phyloP scores from a whole-genome alignment of 2,888 invertebrate species.

The Cephus sareptanus region DNA sequence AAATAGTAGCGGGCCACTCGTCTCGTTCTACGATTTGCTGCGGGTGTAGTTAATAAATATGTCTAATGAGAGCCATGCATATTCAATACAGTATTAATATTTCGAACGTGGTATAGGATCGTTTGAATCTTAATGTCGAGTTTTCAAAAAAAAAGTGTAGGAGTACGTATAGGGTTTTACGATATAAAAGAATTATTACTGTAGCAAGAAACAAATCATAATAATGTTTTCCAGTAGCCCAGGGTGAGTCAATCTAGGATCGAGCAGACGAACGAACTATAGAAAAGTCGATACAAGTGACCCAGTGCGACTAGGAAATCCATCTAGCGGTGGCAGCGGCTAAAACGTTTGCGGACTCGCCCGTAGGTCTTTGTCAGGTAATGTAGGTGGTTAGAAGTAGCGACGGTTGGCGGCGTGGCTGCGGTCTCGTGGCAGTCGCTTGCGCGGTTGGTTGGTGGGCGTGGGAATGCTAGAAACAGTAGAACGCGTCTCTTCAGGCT shows the following conservation, averaged over 20 bases:
- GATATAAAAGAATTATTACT: neutral
- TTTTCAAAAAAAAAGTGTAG: neutral
- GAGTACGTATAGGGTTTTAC: neutral
- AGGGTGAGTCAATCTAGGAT: neutral
- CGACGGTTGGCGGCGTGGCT: slow-evolving; percentile 16
- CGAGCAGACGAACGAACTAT: neutral
- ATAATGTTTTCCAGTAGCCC: neutral
- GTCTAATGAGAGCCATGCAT: neutral
- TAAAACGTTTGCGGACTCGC: slow-evolving; percentile 1
- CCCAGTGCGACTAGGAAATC: neutral
- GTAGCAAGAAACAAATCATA: neutral
- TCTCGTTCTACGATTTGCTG: neutral
- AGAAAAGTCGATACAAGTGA: neutral
- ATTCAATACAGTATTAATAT: neutral
- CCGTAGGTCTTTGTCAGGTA: slow-evolving; percentile 26
- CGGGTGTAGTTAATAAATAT: neutral
- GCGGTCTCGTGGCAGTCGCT: slow-evolving; percentile 24
- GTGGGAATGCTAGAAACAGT: slow-evolving; percentile 49
- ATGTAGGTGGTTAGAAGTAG: slow-evolving; percentile 41
- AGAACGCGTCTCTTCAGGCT: slow-evolving; percentile 17
- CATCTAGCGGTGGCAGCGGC: neutral
- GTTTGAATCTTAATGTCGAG: neutral
- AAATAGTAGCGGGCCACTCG: neutral
- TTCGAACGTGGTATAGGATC: neutral
- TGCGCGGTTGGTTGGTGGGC: slow-evolving; percentile 41